Percentiles rank a stretch among this genome's conserved stretches.
phyloP scores from a whole-genome alignment of 2,888 invertebrate genomes.

The Hipparchia semele region DNA sequence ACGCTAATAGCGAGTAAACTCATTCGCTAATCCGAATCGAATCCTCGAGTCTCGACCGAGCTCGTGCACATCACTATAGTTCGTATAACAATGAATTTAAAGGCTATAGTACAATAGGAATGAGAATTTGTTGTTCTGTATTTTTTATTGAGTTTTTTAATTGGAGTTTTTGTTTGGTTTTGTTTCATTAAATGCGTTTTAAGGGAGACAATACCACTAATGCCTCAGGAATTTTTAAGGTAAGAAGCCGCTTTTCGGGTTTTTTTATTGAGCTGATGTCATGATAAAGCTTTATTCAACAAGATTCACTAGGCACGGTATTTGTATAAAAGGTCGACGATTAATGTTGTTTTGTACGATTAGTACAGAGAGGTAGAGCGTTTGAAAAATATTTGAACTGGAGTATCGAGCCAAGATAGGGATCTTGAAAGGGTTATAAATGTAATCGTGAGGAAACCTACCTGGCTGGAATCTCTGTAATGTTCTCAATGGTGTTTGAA shows the following conservation, averaged over 20 bases:
- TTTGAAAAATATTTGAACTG: no score
- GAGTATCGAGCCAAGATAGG: no score
- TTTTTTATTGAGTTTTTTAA: conserved; percentile 26
- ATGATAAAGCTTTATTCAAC: conserved; percentile 8
- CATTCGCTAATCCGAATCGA: conserved; percentile 79
- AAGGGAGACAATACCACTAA: conserved; percentile 26
- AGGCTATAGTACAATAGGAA: conserved; percentile 20
- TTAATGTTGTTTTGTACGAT: conserved; percentile 2
- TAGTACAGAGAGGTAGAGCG: no score
- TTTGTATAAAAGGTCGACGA: neutral
- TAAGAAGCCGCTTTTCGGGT: conserved; percentile 14
- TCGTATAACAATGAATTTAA: conserved; percentile 16
- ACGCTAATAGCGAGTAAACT: conserved; percentile 77
- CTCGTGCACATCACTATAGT: conserved; percentile 21
- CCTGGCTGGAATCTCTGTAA: no score
- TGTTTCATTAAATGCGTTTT: conserved; percentile 23
- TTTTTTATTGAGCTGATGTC: conserved; percentile 15
- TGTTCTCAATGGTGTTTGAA: no score
- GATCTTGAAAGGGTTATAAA: no score
- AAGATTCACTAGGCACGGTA: neutral
- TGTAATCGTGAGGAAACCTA: no score
- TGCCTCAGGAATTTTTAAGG: conserved; percentile 26
- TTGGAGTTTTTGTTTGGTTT: conserved; percentile 23
- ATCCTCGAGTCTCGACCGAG: conserved; percentile 46
- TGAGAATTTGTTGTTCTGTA: conserved; percentile 8